These are phyloP conservation scores for Pithecia hirsuta DNA, from an alignment of 2,797 vertebrate genomes.

Conservation along the genomic window DNA sequence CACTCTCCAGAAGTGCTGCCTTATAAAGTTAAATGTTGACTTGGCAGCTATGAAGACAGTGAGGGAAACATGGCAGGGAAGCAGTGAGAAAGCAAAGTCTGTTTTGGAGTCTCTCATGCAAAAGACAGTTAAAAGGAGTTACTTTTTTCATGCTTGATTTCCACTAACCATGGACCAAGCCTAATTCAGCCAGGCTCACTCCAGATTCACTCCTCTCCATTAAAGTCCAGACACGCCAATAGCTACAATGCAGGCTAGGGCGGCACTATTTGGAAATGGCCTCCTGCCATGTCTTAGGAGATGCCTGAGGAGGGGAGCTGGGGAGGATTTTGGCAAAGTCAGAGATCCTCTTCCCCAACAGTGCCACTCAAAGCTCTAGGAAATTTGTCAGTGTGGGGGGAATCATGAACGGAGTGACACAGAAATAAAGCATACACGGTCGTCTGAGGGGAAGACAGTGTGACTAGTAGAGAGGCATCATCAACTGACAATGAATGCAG, in stretches of 20 bases:
- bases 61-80: neutral
- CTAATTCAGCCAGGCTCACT: neutral
- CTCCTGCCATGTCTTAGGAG: neutral
- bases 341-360: neutral
- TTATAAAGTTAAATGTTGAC: neutral
- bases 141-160: neutral
- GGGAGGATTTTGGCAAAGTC: neutral
- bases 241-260: neutral
- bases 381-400: neutral
- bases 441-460: neutral
- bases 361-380: neutral
- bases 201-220: rapidly evolving
- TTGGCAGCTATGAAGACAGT: neutral
- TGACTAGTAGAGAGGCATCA: neutral
- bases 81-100: neutral
- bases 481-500: neutral
- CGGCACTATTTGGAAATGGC: neutral
- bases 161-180: too few species aligned
- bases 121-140: neutral
- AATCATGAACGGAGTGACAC: neutral
- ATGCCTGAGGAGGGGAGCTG: neutral
- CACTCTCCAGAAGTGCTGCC: neutral
- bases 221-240: rapidly evolving
- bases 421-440: neutral
- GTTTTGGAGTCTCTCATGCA: neutral